Evolutionary conservation across 2,113 vertebrate genomes (phyloP).

Genomic region (Chunga burmeisteri): DNA sequence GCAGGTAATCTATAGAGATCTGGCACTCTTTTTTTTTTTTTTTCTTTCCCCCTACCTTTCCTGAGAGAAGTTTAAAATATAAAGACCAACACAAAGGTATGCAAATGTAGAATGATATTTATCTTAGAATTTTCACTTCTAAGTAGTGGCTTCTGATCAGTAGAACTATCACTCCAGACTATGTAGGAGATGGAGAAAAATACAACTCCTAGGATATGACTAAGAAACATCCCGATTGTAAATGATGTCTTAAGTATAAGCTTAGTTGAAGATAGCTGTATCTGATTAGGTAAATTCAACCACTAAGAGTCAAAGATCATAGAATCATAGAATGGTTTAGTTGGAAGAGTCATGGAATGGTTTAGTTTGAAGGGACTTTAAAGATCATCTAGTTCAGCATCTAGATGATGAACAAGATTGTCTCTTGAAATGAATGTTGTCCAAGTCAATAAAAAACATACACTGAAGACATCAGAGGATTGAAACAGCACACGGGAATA

Average conservation of each 20-base stretch:
- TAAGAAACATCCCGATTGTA: neutral
- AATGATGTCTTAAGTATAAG: neutral
- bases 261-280: neutral
- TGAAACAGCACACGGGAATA: neutral
- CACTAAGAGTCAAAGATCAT: neutral
- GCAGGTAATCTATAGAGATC: neutral
- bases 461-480: neutral
- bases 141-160: neutral
- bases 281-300: neutral
- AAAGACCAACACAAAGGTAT: neutral
- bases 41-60: neutral
- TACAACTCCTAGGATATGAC: neutral
- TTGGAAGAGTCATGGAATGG: too few species aligned
- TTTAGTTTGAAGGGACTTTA: too few species aligned
- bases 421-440: neutral
- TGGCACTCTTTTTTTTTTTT: too few species aligned
- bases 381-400: too few species aligned
- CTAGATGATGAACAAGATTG: neutral
- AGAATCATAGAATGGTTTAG: too few species aligned
- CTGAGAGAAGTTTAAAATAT: neutral
- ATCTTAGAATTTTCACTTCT: neutral
- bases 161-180: neutral
- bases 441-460: neutral
- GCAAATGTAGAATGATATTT: neutral
- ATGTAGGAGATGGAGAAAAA: neutral